These are phyloP conservation scores for Copidosoma aretas DNA, from an alignment of 2,888 invertebrate genomes.

Conservation along the genomic window DNA sequence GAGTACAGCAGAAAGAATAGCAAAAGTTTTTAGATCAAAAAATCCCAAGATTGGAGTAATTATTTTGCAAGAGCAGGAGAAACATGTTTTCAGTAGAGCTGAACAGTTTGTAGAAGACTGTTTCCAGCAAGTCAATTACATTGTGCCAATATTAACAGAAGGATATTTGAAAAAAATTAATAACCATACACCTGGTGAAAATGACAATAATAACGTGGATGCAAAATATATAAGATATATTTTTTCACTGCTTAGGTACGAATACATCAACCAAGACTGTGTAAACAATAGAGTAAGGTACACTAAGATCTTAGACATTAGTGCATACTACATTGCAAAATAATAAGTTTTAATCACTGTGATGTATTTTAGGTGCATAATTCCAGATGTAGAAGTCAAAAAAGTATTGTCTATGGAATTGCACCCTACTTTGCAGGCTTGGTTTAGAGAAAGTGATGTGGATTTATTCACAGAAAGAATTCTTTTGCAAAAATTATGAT, in stretches of 20 bases:
- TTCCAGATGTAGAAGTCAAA: constrained; percentile 50
- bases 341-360: neutral
- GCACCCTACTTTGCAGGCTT: constrained; percentile 55
- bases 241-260: constrained; percentile 51
- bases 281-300: constrained; percentile 53
- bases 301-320: constrained; percentile 17
- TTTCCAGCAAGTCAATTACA: constrained; percentile 67
- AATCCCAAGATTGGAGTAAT: constrained; percentile 59
- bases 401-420: constrained; percentile 44
- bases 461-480: constrained; percentile 50
- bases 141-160: constrained; percentile 67
- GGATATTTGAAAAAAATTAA: constrained; percentile 65
- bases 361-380: constrained; percentile 49
- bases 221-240: constrained; percentile 53
- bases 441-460: constrained; percentile 52
- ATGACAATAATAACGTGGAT: constrained; percentile 44
- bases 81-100: constrained; percentile 65
- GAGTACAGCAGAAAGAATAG: constrained; percentile 63
- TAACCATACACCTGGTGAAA: constrained; percentile 52
- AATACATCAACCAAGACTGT: constrained; percentile 50
- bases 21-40: constrained; percentile 62
- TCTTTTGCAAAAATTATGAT: constrained; percentile 48
- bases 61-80: constrained; percentile 64
- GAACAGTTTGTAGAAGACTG: constrained; percentile 67
- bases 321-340: constrained; percentile 5